phyloP scores from a whole-genome alignment of 2,113 vertebrate genomes.

The Hyperoodon ampullatus region DNA sequence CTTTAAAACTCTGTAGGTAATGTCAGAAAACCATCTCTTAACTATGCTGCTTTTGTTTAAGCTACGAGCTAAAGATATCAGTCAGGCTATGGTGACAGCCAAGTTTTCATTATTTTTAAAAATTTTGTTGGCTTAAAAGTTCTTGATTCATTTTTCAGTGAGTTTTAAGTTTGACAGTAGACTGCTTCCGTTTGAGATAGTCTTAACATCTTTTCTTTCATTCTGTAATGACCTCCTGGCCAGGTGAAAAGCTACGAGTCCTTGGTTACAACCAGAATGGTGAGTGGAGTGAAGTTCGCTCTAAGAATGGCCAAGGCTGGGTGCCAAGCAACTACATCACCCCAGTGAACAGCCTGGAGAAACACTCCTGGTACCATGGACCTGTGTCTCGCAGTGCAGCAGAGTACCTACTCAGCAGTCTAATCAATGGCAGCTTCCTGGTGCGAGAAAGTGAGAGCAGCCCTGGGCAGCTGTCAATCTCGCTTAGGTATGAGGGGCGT shows the following conservation, averaged over 20 bases:
- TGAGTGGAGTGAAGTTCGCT: constrained; percentile 99
- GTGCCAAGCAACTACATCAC: constrained; percentile 99
- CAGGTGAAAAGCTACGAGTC: constrained; percentile 98
- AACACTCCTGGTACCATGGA: constrained; percentile 99
- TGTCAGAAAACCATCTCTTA: background rate
- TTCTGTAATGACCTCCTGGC: background rate
- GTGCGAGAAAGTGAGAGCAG: constrained; percentile 99
- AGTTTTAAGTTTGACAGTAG: constrained; percentile 38
- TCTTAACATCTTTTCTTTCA: background rate
- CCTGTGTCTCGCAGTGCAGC: constrained; percentile 97
- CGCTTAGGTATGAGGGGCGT: constrained; percentile 97
- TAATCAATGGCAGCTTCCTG: constrained; percentile 98
- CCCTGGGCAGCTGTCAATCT: constrained; percentile 98
- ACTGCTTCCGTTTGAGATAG: background rate
- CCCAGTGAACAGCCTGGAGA: constrained; percentile 98
- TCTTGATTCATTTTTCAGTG: background rate
- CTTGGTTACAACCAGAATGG: constrained; percentile 99
- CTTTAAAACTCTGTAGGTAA: background rate
- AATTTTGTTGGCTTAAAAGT: background rate
- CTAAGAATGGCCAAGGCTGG: constrained; percentile 99
- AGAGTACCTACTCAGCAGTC: constrained; percentile 96
- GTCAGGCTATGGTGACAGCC: background rate
- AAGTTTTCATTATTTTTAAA: constrained; percentile 18
- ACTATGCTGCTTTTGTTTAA: constrained; percentile 22
- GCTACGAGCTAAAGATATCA: background rate